Evolutionary conservation across 1,140 invertebrate genomes (phyloP).

Genomic region (Dryas iulia): DNA sequence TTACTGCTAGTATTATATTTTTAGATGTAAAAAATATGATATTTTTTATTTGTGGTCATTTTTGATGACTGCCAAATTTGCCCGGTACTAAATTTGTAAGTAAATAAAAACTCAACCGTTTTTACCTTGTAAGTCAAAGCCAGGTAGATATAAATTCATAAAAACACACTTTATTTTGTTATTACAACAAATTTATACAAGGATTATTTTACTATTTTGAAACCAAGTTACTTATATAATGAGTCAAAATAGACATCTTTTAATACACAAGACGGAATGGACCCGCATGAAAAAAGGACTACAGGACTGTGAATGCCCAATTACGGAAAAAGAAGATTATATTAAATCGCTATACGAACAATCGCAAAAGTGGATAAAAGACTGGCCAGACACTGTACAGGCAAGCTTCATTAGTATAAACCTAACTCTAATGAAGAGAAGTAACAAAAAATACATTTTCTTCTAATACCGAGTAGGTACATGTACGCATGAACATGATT

Average conservation of each 20-base stretch:
- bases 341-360: slow-evolving; percentile 47
- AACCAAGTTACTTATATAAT: slow-evolving; percentile 16
- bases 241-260: slow-evolving; percentile 18
- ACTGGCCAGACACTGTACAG: slow-evolving; percentile 51
- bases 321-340: slow-evolving; percentile 37
- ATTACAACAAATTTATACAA: background rate
- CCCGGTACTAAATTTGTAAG: too few relatives aligned
- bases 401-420: slow-evolving; percentile 12
- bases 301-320: slow-evolving; percentile 5
- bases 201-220: background rate
- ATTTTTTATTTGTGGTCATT: too few relatives aligned
- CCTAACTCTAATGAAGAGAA: background rate
- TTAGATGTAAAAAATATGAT: too few relatives aligned
- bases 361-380: slow-evolving; percentile 52
- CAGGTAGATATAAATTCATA: too few relatives aligned
- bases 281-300: slow-evolving; percentile 40
- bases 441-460: background rate
- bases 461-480: too few relatives aligned
- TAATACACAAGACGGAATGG: slow-evolving; percentile 54
- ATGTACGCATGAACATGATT: too few relatives aligned
- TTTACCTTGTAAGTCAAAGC: too few relatives aligned
- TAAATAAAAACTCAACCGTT: too few relatives aligned
- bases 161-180: background rate
- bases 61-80: too few relatives aligned
- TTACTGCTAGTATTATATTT: too few relatives aligned